Conservation (phyloP, 2,113 vertebrate species). For the Marcusenius ussheri region DNA sequence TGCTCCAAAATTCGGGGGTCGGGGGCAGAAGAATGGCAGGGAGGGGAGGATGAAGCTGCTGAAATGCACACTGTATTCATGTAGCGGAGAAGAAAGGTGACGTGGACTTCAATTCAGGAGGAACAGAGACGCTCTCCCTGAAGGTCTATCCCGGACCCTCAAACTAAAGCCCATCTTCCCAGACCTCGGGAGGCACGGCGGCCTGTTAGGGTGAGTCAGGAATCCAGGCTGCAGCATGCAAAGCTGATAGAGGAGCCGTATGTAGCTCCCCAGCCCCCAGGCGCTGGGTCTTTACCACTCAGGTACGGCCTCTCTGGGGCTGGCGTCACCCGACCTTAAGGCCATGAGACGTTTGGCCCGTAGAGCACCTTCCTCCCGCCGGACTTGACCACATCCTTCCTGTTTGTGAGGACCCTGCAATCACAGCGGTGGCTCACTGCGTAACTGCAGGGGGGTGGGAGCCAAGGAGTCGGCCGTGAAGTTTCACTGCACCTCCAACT, state of each 20-base stretch:
- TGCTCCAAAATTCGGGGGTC: slow-evolving; percentile 33
- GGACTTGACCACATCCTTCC: background rate
- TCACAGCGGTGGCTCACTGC: background rate
- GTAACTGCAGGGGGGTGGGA: slow-evolving; percentile 5
- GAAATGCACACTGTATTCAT: background rate
- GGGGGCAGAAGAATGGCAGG: background rate
- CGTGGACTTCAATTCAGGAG: background rate
- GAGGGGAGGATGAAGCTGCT: background rate
- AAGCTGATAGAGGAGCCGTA: background rate
- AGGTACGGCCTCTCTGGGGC: background rate
- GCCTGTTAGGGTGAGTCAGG: background rate
- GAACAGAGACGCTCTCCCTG: background rate
- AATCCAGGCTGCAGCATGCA: background rate
- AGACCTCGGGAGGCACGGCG: background rate
- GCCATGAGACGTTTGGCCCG: background rate
- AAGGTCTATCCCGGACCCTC: background rate
- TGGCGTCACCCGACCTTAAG: background rate
- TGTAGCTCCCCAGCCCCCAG: background rate
- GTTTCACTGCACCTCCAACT: background rate
- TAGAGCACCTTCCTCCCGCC: background rate
- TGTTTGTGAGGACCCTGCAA: background rate
- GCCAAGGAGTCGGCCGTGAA: background rate
- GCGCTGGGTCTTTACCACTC: background rate
- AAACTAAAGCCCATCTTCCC: background rate
- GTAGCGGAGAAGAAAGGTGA: background rate